phyloP scores from a whole-genome alignment of 2,797 vertebrate species.

The Tokudaia tokunoshimensis region DNA sequence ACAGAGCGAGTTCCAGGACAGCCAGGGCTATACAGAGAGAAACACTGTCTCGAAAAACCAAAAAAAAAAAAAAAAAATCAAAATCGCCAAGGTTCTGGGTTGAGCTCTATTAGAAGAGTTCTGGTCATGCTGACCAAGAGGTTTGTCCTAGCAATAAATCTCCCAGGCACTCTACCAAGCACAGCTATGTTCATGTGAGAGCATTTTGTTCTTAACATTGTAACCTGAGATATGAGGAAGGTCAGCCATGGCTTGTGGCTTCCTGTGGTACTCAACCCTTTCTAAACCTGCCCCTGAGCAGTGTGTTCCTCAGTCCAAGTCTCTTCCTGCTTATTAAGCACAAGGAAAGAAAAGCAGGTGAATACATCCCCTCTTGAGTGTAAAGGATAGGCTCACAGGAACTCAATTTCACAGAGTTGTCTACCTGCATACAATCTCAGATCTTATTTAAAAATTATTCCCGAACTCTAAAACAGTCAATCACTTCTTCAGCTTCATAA shows the following conservation, averaged over 20 bases:
- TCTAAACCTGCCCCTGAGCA: not conserved
- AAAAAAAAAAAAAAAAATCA: not conserved
- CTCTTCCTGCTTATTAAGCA: not conserved
- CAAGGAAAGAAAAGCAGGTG: not conserved
- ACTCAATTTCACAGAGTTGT: slow-evolving; percentile 4
- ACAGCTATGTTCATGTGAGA: not conserved
- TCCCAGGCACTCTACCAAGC: not conserved
- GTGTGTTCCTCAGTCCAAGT: not conserved
- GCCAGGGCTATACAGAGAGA: too few relatives aligned
- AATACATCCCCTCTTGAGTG: slow-evolving; percentile 43
- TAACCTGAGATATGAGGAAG: not conserved
- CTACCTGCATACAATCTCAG: not conserved
- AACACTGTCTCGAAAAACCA: too few relatives aligned
- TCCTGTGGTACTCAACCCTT: not conserved
- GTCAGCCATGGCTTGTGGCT: not conserved
- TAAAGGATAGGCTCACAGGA: not conserved
- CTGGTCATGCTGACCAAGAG: not conserved
- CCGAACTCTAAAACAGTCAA: not conserved
- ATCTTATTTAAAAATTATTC: not conserved
- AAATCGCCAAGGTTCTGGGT: not conserved
- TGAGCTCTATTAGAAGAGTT: not conserved
- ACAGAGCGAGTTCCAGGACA: too few relatives aligned
- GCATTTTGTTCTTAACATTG: not conserved
- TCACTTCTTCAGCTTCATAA: not conserved
- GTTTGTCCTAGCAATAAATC: not conserved